phyloP scores from a whole-genome alignment of 2,113 vertebrate species.

The Saguinus midas region DNA sequence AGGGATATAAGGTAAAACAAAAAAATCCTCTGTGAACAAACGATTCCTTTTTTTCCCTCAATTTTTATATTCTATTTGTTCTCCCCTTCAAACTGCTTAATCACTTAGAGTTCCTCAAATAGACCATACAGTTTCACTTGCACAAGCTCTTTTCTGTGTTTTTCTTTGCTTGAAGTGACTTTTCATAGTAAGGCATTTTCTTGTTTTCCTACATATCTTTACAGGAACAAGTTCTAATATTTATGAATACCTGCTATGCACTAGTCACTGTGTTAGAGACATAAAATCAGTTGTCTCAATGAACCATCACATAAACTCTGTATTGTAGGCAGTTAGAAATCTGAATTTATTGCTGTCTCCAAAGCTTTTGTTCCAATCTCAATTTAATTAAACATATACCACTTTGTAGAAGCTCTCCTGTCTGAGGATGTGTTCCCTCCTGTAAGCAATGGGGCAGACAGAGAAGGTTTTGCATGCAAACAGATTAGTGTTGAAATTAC shows the following conservation, averaged over 20 bases:
- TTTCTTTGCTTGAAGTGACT: not conserved
- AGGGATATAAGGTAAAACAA: not conserved
- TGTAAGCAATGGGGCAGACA: not conserved
- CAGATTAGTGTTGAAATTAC: not conserved
- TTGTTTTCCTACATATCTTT: not conserved
- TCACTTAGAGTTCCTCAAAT: not conserved
- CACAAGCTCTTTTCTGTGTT: not conserved
- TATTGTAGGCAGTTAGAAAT: not conserved
- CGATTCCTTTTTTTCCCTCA: not conserved
- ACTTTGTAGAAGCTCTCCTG: not conserved
- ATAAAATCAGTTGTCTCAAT: not conserved
- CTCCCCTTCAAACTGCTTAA: not conserved
- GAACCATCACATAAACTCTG: not conserved
- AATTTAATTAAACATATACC: not conserved
- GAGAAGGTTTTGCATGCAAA: not conserved
- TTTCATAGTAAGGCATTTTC: not conserved
- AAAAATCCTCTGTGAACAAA: not conserved
- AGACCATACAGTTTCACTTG: not conserved
- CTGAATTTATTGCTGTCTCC: not conserved
- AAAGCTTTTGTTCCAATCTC: not conserved
- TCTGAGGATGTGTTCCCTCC: not conserved
- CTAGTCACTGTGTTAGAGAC: not conserved
- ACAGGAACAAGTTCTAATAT: not conserved
- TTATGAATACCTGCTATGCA: not conserved
- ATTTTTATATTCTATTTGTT: not conserved